phyloP scores from a whole-genome alignment of 1,140 invertebrate species.

The Oedothorax gibbosus region DNA sequence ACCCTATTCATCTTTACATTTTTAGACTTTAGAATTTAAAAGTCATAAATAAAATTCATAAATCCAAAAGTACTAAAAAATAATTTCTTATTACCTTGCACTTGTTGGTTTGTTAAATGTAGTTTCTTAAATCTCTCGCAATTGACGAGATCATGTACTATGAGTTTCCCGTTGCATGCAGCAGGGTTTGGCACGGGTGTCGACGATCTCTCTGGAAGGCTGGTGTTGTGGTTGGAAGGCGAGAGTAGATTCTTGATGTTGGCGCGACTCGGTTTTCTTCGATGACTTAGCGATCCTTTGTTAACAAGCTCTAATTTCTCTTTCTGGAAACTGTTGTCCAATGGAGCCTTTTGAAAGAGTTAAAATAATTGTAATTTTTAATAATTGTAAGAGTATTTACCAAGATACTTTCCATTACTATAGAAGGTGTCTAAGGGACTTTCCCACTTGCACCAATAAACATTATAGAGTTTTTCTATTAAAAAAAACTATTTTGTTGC shows the following conservation, averaged over 20 bases:
- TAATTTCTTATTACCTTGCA: background rate
- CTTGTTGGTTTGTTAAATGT: background rate
- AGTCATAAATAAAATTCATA: too few relatives aligned
- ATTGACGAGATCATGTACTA: background rate
- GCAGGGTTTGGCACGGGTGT: background rate
- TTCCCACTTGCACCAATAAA: too few relatives aligned
- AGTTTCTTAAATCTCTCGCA: background rate
- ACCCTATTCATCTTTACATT: too few relatives aligned
- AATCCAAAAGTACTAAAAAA: too few relatives aligned
- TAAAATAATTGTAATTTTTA: too few relatives aligned
- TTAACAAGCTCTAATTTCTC: slow-evolving; percentile 44
- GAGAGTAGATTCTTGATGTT: slow-evolving; percentile 41
- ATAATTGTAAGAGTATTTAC: too few relatives aligned
- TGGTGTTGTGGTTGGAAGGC: background rate
- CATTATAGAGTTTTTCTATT: too few relatives aligned
- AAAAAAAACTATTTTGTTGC: too few relatives aligned
- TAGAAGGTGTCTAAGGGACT: too few relatives aligned
- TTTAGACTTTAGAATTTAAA: too few relatives aligned
- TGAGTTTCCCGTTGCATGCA: background rate
- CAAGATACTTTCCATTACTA: too few relatives aligned
- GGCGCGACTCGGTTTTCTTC: slow-evolving; percentile 43
- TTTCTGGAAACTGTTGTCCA: slow-evolving; percentile 57
- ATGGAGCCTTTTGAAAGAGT: slow-evolving; percentile 21
- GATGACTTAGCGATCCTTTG: slow-evolving; percentile 53
- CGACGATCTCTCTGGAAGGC: background rate